Conservation (phyloP, 2,113 vertebrate genomes). For the pig (Sus scrofa) region DNA sequence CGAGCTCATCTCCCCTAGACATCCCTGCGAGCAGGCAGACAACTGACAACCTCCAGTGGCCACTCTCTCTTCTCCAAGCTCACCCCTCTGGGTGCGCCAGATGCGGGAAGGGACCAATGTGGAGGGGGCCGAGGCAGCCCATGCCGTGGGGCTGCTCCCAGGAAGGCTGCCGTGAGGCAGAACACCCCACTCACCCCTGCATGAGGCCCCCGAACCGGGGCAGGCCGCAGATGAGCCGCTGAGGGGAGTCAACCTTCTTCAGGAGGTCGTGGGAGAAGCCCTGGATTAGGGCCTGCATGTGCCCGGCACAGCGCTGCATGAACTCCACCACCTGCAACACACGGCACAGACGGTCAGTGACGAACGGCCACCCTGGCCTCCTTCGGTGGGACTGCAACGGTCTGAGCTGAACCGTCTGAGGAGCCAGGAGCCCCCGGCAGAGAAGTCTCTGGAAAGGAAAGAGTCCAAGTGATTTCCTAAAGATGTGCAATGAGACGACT, state of each 20-base stretch:
- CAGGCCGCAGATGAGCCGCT: slow-evolving; percentile 82
- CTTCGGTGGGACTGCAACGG: not conserved
- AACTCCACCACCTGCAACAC: slow-evolving; percentile 90
- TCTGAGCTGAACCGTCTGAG: not conserved
- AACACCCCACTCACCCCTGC: slow-evolving; percentile 84
- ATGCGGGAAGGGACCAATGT: not conserved
- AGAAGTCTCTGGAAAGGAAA: not conserved
- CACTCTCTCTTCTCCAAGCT: not conserved
- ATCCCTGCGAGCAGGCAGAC: not conserved
- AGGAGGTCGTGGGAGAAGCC: slow-evolving; percentile 83
- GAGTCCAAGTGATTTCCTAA: not conserved
- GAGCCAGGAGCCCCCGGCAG: not conserved
- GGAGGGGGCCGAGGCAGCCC: too few species aligned
- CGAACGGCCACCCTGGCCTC: too few species aligned
- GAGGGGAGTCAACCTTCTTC: slow-evolving; percentile 85
- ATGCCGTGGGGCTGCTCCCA: not conserved
- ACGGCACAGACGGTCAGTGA: not conserved
- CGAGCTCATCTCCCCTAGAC: not conserved
- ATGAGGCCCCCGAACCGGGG: slow-evolving; percentile 88
- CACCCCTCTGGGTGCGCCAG: not conserved
- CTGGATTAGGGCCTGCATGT: slow-evolving; percentile 89
- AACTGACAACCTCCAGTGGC: not conserved
- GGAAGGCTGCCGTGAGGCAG: not conserved
- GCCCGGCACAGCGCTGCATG: slow-evolving; percentile 88
- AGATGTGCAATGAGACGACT: not conserved